These are phyloP conservation scores for Limonius californicus DNA, from an alignment of 1,140 invertebrate genomes.

Conservation along the genomic window DNA sequence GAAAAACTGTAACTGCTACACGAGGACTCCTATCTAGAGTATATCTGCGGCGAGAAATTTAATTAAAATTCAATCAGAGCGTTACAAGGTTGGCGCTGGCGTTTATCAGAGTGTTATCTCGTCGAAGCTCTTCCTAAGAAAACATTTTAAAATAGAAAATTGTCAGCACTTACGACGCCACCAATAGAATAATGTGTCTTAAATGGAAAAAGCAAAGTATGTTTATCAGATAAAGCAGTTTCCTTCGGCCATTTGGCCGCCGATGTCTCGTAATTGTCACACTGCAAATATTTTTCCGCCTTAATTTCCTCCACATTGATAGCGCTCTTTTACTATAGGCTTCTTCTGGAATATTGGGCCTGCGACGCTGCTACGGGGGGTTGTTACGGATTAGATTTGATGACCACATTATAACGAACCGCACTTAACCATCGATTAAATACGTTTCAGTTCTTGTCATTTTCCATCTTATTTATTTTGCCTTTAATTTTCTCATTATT, in stretches of 20 bases:
- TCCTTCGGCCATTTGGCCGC: slow-evolving; percentile 32
- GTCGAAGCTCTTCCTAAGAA: slow-evolving; percentile 40
- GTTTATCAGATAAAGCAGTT: slow-evolving; percentile 43
- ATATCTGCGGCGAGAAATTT: slow-evolving; percentile 42
- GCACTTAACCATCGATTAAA: too few relatives aligned
- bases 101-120: slow-evolving; percentile 44
- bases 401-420: too few relatives aligned
- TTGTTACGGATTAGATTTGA: not conserved
- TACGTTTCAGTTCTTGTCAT: too few relatives aligned
- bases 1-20: slow-evolving; percentile 41
- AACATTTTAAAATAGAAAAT: slow-evolving; percentile 46
- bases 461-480: too few relatives aligned
- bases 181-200: slow-evolving; percentile 44
- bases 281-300: slow-evolving; percentile 32
- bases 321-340: slow-evolving; percentile 2
- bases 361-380: not conserved
- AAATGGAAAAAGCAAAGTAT: slow-evolving; percentile 39
- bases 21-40: slow-evolving; percentile 36
- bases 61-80: slow-evolving; percentile 49
- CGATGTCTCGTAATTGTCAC: slow-evolving; percentile 22
- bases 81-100: slow-evolving; percentile 34
- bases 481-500: too few relatives aligned
- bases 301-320: slow-evolving; percentile 35
- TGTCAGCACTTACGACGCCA: slow-evolving; percentile 40
- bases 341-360: not conserved